Conservation (phyloP, 2,888 invertebrate species). For the Pimpla rufipes region DNA sequence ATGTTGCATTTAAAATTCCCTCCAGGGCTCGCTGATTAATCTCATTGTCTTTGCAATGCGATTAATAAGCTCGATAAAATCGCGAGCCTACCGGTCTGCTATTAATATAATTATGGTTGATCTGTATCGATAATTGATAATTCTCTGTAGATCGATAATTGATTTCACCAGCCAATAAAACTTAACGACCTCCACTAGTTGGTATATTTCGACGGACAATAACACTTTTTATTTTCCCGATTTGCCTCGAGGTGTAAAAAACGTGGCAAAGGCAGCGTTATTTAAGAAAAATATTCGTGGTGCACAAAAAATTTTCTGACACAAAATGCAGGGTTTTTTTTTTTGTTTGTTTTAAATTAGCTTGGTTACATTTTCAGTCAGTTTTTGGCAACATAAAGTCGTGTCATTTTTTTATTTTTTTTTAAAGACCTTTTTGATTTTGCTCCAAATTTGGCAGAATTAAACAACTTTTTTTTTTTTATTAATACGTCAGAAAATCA, state of each 20-base stretch:
- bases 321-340: too few species aligned
- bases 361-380: too few species aligned
- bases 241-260: not conserved
- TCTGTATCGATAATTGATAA: not conserved
- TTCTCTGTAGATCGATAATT: not conserved
- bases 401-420: too few species aligned
- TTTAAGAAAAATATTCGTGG: too few species aligned
- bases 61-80: slow-evolving; percentile 5
- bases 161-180: not conserved
- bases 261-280: too few species aligned
- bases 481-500: too few species aligned
- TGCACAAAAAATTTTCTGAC: too few species aligned
- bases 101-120: slow-evolving; percentile 10
- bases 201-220: not conserved
- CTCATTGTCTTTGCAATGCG: not conserved
- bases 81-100: not conserved
- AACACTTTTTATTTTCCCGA: not conserved
- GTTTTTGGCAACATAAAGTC: too few species aligned
- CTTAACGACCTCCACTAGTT: not conserved
- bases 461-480: too few species aligned
- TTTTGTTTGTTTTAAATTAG: too few species aligned
- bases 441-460: too few species aligned
- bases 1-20: not conserved
- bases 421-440: too few species aligned
- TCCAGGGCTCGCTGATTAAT: not conserved